These are phyloP conservation scores for Cepaea hortensis DNA, from an alignment of 2,888 invertebrate species.

Conservation along the genomic window DNA sequence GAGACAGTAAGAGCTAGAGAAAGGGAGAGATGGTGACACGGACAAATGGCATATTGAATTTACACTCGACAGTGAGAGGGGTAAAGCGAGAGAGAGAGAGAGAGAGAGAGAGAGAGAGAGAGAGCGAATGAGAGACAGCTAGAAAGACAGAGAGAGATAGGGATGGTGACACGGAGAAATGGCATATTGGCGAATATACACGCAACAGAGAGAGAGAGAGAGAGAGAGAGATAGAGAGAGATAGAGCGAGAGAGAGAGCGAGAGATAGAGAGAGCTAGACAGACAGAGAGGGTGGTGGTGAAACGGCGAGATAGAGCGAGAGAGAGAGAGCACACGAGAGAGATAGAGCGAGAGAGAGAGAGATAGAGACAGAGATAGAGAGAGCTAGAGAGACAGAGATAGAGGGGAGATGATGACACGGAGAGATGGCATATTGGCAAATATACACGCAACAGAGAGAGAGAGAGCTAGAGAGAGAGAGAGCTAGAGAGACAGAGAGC, in stretches of 20 bases:
- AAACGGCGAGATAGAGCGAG: too few relatives aligned
- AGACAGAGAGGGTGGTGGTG: too few relatives aligned
- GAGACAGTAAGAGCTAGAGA: background rate
- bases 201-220: conserved; percentile 11
- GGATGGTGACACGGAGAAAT: background rate
- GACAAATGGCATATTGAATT: background rate
- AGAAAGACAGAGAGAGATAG: background rate
- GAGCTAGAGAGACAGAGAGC: background rate
- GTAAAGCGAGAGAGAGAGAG: conserved; percentile 18
- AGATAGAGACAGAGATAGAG: background rate
- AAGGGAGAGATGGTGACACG: background rate
- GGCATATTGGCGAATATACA: background rate
- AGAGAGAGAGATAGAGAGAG: conserved; percentile 18
- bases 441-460: conserved; percentile 20
- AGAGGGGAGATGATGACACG: background rate
- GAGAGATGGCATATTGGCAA: background rate
- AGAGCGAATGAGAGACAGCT: background rate
- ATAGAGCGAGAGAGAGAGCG: conserved; percentile 2
- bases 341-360: too few relatives aligned
- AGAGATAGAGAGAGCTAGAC: background rate
- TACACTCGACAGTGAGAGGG: background rate
- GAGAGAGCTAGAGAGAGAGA: background rate
- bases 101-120: conserved; percentile 11
- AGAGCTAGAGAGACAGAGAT: background rate
- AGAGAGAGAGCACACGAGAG: too few relatives aligned